Conservation (phyloP, 2,113 vertebrate genomes). For the Gymnarchus niloticus region DNA sequence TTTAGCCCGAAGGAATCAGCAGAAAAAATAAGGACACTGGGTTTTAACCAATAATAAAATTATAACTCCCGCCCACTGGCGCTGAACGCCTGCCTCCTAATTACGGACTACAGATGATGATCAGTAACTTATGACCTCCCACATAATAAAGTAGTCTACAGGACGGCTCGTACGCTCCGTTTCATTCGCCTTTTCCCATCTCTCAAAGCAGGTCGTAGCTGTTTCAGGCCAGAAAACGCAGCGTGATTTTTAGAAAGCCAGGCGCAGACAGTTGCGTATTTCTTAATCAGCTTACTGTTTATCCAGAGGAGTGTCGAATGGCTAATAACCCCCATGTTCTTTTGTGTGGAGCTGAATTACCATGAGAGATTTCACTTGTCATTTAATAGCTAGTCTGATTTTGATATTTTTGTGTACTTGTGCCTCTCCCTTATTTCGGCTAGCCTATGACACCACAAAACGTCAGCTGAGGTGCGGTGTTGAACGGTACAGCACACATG, state of each 20-base stretch:
- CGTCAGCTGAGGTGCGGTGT: neutral
- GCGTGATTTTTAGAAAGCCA: no score
- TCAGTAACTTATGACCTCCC: constrained; percentile 30
- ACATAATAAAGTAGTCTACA: constrained; percentile 17
- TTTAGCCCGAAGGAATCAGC: constrained; percentile 92
- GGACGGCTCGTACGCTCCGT: neutral
- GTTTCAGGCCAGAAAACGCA: neutral
- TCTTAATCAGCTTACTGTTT: neutral
- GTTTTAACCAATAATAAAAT: constrained; percentile 82
- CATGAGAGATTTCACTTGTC: neutral
- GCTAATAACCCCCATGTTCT: neutral
- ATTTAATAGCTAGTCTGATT: no score
- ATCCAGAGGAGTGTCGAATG: neutral
- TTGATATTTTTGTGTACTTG: neutral
- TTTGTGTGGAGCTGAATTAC: neutral
- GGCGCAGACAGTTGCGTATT: neutral
- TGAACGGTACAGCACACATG: neutral
- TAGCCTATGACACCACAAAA: neutral
- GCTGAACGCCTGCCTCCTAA: constrained; percentile 39
- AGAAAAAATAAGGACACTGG: constrained; percentile 73
- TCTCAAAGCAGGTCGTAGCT: neutral
- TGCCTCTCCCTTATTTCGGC: neutral
- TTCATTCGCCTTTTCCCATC: neutral
- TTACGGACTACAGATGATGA: constrained; percentile 46
- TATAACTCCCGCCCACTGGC: constrained; percentile 57